A percentile compares a stretch with the other conserved stretches of the same genome.
Evolutionary conservation across 2,113 vertebrate genomes (phyloP).

Genomic region (Dryoscopus gambensis): DNA sequence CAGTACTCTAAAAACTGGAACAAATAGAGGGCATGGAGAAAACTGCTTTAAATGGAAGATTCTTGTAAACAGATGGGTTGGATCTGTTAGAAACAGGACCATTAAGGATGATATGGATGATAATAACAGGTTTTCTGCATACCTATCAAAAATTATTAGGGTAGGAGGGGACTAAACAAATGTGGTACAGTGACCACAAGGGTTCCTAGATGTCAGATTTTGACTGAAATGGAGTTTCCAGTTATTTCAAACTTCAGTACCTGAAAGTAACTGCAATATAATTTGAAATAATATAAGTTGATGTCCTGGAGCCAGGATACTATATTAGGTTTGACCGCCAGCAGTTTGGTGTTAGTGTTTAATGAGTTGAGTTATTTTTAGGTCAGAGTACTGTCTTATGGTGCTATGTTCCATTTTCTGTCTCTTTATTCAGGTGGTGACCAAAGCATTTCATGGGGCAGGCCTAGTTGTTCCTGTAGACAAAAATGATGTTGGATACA

Average conservation of each 20-base stretch:
- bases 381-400: not conserved
- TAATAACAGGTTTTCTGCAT: not conserved
- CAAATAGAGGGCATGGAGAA: not conserved
- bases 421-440: slow-evolving; percentile 79
- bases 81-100: not conserved
- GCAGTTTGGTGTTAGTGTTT: not conserved
- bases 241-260: not conserved
- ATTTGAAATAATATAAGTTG: not conserved
- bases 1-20: not conserved
- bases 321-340: not conserved
- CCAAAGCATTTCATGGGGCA: slow-evolving; percentile 91
- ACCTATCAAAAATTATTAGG: not conserved
- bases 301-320: not conserved
- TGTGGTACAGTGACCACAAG: not conserved
- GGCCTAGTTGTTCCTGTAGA: slow-evolving; percentile 94
- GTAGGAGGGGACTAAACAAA: not conserved
- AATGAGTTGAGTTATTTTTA: not conserved
- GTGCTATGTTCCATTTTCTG: not conserved
- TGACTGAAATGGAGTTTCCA: not conserved
- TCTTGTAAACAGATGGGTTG: not conserved
- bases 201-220: not conserved
- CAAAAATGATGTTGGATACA: slow-evolving; percentile 93
- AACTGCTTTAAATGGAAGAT: not conserved
- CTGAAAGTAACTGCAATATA: not conserved
- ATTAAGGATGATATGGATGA: not conserved